Percentiles rank a stretch among this genome's conserved stretches.
These are phyloP conservation scores for Coleophora flavipennella DNA, from an alignment of 2,888 invertebrate genomes.

Conservation along the genomic window DNA sequence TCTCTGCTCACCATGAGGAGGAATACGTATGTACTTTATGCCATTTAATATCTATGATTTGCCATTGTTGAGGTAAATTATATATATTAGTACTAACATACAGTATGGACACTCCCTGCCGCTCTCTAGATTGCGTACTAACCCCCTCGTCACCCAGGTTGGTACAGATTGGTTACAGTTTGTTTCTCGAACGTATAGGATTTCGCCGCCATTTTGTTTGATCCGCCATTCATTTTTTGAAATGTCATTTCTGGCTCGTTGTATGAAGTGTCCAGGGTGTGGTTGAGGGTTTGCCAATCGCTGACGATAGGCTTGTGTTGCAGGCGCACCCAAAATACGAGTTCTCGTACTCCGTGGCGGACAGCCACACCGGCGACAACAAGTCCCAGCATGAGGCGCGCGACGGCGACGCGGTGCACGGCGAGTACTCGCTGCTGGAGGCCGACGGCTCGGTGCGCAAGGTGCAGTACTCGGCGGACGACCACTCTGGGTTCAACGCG, in stretches of 20 bases:
- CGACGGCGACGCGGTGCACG: slow-evolving; percentile 75
- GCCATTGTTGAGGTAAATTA: neutral
- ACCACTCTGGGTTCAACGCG: slow-evolving; percentile 57
- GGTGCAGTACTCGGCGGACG: slow-evolving; percentile 68
- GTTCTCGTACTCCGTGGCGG: slow-evolving; percentile 71
- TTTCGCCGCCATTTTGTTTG: too few relatives aligned
- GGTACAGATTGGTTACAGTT: too few relatives aligned
- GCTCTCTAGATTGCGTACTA: too few relatives aligned
- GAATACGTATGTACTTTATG: slow-evolving; percentile 37
- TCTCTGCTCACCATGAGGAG: slow-evolving; percentile 34
- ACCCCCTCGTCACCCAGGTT: too few relatives aligned
- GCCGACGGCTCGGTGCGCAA: slow-evolving; percentile 69
- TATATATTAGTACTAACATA: neutral
- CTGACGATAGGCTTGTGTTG: neutral
- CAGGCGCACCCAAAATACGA: slow-evolving; percentile 74
- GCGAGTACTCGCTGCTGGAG: slow-evolving; percentile 56
- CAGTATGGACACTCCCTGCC: too few relatives aligned
- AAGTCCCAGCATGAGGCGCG: slow-evolving; percentile 73
- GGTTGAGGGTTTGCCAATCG: too few relatives aligned
- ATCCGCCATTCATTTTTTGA: neutral
- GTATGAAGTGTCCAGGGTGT: neutral
- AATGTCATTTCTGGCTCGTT: neutral
- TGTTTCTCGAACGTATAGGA: too few relatives aligned
- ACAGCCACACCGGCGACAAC: slow-evolving; percentile 73
- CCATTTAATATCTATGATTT: neutral